Evolutionary conservation across 2,888 invertebrate species (phyloP).

Genomic region (Therioaphis trifolii): DNA sequence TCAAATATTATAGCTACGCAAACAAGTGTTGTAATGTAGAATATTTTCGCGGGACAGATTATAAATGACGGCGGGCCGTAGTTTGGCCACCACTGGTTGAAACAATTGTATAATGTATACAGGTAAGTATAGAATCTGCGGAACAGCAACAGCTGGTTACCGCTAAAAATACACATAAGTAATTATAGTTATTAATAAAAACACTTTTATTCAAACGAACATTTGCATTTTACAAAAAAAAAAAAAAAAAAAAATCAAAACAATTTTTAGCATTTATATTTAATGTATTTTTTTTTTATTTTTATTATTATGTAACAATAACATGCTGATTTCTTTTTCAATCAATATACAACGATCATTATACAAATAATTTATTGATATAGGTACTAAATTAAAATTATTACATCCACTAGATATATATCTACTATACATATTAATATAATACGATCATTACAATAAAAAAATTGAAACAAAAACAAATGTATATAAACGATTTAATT

Average conservation of each 20-base stretch:
- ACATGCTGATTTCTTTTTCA: slow-evolving; percentile 59
- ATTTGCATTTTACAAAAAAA: slow-evolving; percentile 60
- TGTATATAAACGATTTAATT: slow-evolving; percentile 60
- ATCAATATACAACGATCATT: slow-evolving; percentile 60
- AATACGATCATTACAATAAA: slow-evolving; percentile 60
- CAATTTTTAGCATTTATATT: slow-evolving; percentile 50
- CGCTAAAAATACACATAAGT: background rate
- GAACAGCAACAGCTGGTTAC: too few species aligned
- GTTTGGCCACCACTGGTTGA: too few species aligned
- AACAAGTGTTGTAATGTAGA: too few species aligned
- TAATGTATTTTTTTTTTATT: slow-evolving; percentile 41
- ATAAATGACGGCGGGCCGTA: too few species aligned
- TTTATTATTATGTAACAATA: slow-evolving; percentile 61
- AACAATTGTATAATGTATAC: too few species aligned
- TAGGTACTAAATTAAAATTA: slow-evolving; percentile 61
- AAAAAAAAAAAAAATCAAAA: slow-evolving; percentile 46
- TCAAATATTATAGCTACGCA: too few species aligned
- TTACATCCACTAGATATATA: slow-evolving; percentile 51
- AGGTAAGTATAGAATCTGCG: too few species aligned
- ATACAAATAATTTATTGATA: slow-evolving; percentile 60
- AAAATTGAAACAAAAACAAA: slow-evolving; percentile 61
- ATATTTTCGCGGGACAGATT: too few species aligned
- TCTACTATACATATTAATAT: slow-evolving; percentile 40
- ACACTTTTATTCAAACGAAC: slow-evolving; percentile 61
- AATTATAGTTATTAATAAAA: slow-evolving; percentile 26